Conservation (phyloP, 1,140 invertebrate genomes). For the Odontomachus brunneus region DNA sequence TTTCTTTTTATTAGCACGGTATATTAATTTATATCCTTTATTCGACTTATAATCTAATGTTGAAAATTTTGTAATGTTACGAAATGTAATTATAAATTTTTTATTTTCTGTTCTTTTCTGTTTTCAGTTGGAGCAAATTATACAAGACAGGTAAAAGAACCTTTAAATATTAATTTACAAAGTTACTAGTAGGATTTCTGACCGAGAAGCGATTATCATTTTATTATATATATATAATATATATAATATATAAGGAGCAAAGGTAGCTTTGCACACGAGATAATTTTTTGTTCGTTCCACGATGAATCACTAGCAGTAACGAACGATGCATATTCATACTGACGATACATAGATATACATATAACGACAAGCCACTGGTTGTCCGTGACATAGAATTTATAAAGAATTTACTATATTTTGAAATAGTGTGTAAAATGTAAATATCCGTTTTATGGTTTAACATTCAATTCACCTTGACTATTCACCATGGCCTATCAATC, state of each 20-base stretch:
- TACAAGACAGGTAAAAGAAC: too few species aligned
- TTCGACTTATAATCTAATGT: too few species aligned
- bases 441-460: too few species aligned
- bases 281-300: constrained; percentile 1
- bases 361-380: neutral
- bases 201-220: neutral
- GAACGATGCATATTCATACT: neutral
- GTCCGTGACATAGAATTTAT: neutral
- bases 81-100: too few species aligned
- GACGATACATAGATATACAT: neutral
- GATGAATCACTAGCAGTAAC: constrained; percentile 3
- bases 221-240: too few species aligned
- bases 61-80: too few species aligned
- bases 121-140: too few species aligned
- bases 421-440: neutral
- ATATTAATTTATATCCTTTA: too few species aligned
- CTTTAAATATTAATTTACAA: neutral
- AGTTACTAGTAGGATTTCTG: neutral
- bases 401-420: neutral
- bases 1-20: too few species aligned
- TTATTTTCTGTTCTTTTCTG: too few species aligned
- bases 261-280: constrained; percentile 24
- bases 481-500: too few species aligned
- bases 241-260: neutral
- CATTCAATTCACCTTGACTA: too few species aligned